A percentile compares a stretch with the other conserved stretches of the same genome.
Conservation (phyloP, 2,888 invertebrate genomes). For the Leptopilina syphax region DNA sequence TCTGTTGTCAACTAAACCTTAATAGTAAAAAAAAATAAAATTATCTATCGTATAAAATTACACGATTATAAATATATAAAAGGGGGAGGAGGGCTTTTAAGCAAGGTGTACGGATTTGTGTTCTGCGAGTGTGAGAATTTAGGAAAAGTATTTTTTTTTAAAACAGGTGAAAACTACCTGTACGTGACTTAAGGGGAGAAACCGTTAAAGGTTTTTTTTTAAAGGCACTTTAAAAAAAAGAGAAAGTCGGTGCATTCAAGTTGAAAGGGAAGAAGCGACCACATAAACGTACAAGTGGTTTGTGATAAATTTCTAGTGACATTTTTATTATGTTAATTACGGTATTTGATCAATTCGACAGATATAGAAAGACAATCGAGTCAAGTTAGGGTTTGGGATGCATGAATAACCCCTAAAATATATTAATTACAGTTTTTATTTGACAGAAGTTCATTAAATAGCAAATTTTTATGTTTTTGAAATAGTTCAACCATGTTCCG, state of each 20-base stretch:
- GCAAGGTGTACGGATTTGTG: constrained; percentile 21
- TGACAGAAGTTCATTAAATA: too few relatives aligned
- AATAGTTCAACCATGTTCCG: too few relatives aligned
- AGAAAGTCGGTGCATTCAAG: not conserved
- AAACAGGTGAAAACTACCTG: constrained; percentile 4
- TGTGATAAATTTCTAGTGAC: constrained; percentile 1
- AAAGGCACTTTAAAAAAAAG: constrained; percentile 19
- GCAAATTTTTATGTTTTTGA: too few relatives aligned
- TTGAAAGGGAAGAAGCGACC: constrained; percentile 9
- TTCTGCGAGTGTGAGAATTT: constrained; percentile 27
- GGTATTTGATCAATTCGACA: not conserved
- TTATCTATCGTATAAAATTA: not conserved
- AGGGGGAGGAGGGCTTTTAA: too few relatives aligned
- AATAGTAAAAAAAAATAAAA: not conserved
- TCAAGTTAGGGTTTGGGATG: not conserved
- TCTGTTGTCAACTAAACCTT: constrained; percentile 13
- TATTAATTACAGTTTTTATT: not conserved
- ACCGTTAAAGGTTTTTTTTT: constrained; percentile 13
- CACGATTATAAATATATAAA: too few relatives aligned
- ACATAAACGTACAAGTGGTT: constrained; percentile 12
- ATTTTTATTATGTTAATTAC: constrained; percentile 2
- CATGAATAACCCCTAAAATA: not conserved
- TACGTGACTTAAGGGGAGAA: constrained; percentile 4
- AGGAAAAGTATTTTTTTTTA: not conserved
- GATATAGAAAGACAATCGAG: not conserved